Evolutionary conservation across 2,888 invertebrate species (phyloP).

Genomic region (Acleris sparsana): DNA sequence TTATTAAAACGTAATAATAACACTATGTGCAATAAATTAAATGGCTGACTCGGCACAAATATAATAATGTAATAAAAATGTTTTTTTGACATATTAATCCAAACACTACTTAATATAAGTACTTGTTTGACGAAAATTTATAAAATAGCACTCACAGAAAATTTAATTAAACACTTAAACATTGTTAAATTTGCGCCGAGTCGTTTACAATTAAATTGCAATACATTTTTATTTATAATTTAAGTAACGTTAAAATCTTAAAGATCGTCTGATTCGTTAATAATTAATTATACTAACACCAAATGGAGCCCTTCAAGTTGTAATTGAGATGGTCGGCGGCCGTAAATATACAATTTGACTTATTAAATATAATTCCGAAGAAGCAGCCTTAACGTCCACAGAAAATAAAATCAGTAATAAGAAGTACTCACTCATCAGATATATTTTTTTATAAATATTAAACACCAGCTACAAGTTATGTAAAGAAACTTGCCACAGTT

Average conservation of each 20-base stretch:
- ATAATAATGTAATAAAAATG: slow-evolving; percentile 38
- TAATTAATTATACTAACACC: slow-evolving; percentile 38
- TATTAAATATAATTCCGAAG: not conserved
- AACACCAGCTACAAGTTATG: too few relatives aligned
- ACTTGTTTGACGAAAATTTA: slow-evolving; percentile 54
- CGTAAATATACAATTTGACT: not conserved
- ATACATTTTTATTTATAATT: slow-evolving; percentile 43
- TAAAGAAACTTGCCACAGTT: too few relatives aligned
- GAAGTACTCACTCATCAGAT: too few relatives aligned
- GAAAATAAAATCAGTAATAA: not conserved
- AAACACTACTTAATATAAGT: slow-evolving; percentile 62
- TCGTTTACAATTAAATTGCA: slow-evolving; percentile 51
- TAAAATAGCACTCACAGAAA: slow-evolving; percentile 14
- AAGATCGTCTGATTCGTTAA: slow-evolving; percentile 38
- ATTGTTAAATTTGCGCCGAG: slow-evolving; percentile 54
- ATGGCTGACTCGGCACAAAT: slow-evolving; percentile 46
- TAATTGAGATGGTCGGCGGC: slow-evolving; percentile 14
- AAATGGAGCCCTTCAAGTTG: slow-evolving; percentile 8
- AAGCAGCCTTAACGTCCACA: not conserved
- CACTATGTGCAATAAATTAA: slow-evolving; percentile 43
- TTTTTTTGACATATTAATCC: slow-evolving; percentile 38
- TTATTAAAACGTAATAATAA: slow-evolving; percentile 43
- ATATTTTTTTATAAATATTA: too few relatives aligned
- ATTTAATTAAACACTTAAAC: slow-evolving; percentile 39
- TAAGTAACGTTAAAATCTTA: slow-evolving; percentile 51